These are phyloP conservation scores for Patiria pectinifera DNA, from an alignment of 53 echinoderm and acorn worm species.

Conservation along the genomic window DNA sequence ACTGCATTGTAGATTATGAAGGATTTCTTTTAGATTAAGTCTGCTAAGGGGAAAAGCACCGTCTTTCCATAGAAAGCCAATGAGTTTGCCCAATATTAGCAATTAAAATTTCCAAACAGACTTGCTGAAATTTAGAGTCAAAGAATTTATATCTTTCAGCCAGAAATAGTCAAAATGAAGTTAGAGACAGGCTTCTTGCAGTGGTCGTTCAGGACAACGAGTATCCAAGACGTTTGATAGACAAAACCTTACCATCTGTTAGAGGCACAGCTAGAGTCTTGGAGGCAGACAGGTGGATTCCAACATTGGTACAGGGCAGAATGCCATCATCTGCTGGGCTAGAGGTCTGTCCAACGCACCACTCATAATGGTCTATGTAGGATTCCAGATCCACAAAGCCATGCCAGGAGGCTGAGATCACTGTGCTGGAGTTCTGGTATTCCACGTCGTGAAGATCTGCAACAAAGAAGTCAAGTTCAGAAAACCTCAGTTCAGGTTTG, in stretches of 20 bases:
- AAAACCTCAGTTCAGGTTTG: not conserved
- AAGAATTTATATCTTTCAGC: too few species aligned
- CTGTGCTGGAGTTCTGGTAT: slow-evolving; percentile 17
- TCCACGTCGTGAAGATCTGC: slow-evolving; percentile 60
- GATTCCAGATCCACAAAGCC: slow-evolving; percentile 69
- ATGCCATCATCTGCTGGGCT: slow-evolving; percentile 19
- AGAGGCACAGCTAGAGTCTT: slow-evolving; percentile 11
- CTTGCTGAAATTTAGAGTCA: too few species aligned
- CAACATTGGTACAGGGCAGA: slow-evolving; percentile 39
- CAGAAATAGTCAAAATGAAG: too few species aligned
- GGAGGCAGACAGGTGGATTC: slow-evolving; percentile 41
- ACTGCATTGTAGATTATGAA: too few species aligned
- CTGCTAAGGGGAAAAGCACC: too few species aligned
- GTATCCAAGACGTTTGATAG: not conserved
- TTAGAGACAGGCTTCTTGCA: too few species aligned
- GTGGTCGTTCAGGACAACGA: not conserved
- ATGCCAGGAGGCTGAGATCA: slow-evolving; percentile 67
- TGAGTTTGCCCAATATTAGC: too few species aligned
- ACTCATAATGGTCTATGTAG: slow-evolving; percentile 47
- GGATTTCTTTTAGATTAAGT: too few species aligned
- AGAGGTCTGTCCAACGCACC: slow-evolving; percentile 54
- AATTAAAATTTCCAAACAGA: too few species aligned
- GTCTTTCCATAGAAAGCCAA: too few species aligned
- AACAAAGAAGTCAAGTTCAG: not conserved
- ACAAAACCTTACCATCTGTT: slow-evolving; percentile 11